These are phyloP conservation scores for Rhopalosiphum padi DNA, from an alignment of 1,140 invertebrate genomes.

Conservation along the genomic window DNA sequence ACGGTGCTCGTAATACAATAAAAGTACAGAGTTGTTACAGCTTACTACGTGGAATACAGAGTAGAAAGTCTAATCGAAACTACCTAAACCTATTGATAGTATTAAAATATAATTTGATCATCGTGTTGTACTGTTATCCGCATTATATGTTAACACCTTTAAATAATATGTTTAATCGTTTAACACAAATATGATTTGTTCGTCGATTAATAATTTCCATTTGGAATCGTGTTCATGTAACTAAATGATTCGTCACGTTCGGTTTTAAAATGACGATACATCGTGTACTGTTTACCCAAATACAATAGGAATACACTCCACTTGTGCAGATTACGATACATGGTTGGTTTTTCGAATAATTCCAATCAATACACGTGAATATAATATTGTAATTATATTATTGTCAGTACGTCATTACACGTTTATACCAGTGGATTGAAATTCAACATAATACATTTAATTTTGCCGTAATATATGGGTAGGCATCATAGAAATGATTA, in stretches of 20 bases:
- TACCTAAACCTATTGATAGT: not conserved
- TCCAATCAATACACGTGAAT: not conserved
- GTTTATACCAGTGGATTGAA: not conserved
- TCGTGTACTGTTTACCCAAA: not conserved
- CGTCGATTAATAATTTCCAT: not conserved
- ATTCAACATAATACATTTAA: not conserved
- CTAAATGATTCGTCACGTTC: not conserved
- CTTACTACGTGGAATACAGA: not conserved
- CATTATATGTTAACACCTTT: not conserved
- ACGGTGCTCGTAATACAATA: not conserved
- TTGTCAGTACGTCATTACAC: not conserved
- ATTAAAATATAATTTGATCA: not conserved
- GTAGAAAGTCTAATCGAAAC: not conserved
- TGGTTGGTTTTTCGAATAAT: not conserved
- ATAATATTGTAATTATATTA: not conserved
- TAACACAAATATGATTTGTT: not conserved
- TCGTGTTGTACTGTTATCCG: no score
- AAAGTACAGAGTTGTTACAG: not conserved
- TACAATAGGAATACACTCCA: not conserved
- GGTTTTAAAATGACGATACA: not conserved
- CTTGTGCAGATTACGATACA: not conserved
- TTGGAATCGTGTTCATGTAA: not conserved
- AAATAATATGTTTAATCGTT: not conserved
- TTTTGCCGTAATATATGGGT: not conserved
- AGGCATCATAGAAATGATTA: not conserved